Evolutionary conservation across 2,797 vertebrate genomes (phyloP).

Genomic region (Notolabrus celidotus): DNA sequence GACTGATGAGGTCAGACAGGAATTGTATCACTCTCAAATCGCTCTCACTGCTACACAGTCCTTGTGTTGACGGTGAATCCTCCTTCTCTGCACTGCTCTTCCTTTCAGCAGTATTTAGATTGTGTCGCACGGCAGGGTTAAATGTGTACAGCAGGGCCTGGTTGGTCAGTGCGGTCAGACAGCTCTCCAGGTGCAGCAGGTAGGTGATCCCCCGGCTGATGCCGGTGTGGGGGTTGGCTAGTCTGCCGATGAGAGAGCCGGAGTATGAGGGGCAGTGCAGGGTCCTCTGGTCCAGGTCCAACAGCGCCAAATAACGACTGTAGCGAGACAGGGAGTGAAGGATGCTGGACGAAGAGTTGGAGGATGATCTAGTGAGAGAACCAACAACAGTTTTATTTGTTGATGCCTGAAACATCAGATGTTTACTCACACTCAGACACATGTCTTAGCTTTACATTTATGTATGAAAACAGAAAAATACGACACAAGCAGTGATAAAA

Average conservation of each 20-base stretch:
- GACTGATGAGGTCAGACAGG: slow-evolving; percentile 92
- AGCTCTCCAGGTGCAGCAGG: slow-evolving; percentile 90
- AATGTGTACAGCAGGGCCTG: slow-evolving; percentile 92
- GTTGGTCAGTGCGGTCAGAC: slow-evolving; percentile 89
- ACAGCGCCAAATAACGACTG: slow-evolving; percentile 89
- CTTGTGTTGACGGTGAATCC: slow-evolving; percentile 69
- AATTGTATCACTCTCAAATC: slow-evolving; percentile 89
- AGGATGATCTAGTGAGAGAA: slow-evolving; percentile 76
- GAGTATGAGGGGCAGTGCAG: slow-evolving; percentile 90
- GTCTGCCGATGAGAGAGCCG: slow-evolving; percentile 84
- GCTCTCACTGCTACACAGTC: slow-evolving; percentile 76
- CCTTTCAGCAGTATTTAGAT: slow-evolving; percentile 65
- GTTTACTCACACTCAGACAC: no score
- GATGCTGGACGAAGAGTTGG: slow-evolving; percentile 73
- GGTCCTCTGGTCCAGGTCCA: slow-evolving; percentile 92
- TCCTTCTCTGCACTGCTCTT: slow-evolving; percentile 53
- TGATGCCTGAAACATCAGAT: not conserved
- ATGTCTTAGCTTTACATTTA: no score
- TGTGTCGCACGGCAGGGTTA: slow-evolving; percentile 78
- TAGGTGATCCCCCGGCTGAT: slow-evolving; percentile 92
- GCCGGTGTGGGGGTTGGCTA: slow-evolving; percentile 88
- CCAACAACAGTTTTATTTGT: not conserved
- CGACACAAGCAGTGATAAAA: no score
- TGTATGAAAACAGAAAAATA: no score
- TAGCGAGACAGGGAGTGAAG: slow-evolving; percentile 89